Evolutionary conservation across 2,888 invertebrate genomes (phyloP).

Genomic region (Harmothoe impar): DNA sequence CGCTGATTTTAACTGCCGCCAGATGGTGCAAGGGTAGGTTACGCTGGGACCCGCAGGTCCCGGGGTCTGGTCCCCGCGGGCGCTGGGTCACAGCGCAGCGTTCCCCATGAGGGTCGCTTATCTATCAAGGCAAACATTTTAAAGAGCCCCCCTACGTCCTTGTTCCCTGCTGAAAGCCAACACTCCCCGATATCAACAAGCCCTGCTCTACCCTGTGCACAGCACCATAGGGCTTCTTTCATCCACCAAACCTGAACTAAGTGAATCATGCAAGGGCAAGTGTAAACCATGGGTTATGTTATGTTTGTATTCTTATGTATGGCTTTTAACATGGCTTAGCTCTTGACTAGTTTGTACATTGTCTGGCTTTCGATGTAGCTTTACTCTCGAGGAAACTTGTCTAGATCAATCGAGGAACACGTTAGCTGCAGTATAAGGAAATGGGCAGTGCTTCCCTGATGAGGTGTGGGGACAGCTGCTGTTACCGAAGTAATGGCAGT

Average conservation of each 20-base stretch:
- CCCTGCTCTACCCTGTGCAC: neutral
- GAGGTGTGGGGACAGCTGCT: too few species aligned
- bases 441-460: too few species aligned
- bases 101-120: neutral
- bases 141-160: conserved; percentile 27
- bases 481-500: too few species aligned
- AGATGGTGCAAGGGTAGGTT: conserved; percentile 1
- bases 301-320: too few species aligned
- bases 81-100: neutral
- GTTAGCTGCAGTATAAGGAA: too few species aligned
- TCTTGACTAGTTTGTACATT: too few species aligned
- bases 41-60: neutral
- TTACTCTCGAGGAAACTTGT: too few species aligned
- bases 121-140: conserved; percentile 39
- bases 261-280: neutral
- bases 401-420: too few species aligned
- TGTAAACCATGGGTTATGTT: too few species aligned
- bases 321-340: too few species aligned
- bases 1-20: conserved; percentile 34
- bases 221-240: neutral
- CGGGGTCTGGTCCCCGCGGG: neutral
- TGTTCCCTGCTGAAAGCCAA: neutral
- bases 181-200: neutral
- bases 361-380: too few species aligned
- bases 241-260: neutral